Conservation (phyloP, 92 coral and sea anemone species). For the Paragorgia papillata region DNA sequence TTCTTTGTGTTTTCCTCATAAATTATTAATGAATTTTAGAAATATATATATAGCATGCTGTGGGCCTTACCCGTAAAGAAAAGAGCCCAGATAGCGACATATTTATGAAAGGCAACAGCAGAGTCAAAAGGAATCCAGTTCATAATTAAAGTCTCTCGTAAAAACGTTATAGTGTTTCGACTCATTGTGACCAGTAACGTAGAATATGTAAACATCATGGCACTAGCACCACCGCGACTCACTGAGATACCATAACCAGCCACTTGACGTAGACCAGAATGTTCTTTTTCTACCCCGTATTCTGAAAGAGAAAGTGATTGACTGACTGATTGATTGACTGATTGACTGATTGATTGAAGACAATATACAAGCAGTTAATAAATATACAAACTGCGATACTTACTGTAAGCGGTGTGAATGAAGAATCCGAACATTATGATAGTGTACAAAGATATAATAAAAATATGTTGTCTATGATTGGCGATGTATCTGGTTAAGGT, state of each 20-base stretch:
- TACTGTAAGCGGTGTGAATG: slow-evolving; percentile 18
- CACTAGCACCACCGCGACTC: slow-evolving; percentile 35
- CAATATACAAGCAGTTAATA: too few relatives aligned
- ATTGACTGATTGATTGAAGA: too few relatives aligned
- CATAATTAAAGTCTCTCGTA: slow-evolving; percentile 23
- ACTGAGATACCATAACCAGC: slow-evolving; percentile 38
- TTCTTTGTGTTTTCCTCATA: too few relatives aligned
- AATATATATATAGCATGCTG: too few relatives aligned
- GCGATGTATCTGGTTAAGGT: slow-evolving; percentile 15
- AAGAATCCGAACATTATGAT: slow-evolving; percentile 31
- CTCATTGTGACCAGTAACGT: slow-evolving; percentile 29
- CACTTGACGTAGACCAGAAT: slow-evolving; percentile 32
- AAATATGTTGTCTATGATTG: slow-evolving; percentile 40
- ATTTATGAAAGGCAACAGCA: slow-evolving; percentile 28
- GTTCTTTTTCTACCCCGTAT: slow-evolving; percentile 28
- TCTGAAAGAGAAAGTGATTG: not conserved
- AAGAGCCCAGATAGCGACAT: slow-evolving; percentile 37
- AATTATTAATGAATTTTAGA: too few relatives aligned
- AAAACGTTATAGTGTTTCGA: slow-evolving; percentile 31
- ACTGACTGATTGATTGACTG: not conserved
- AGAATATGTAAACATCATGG: slow-evolving; percentile 35
- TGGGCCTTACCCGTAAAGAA: slow-evolving; percentile 36
- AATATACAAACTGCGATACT: not conserved
- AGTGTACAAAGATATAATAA: slow-evolving; percentile 23
- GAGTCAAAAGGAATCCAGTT: slow-evolving; percentile 39